Evolutionary conservation across 2,797 vertebrate genomes (phyloP), one percentile per base, ranked within the genome.

Genomic region (Sorex maritimensis): DNA sequence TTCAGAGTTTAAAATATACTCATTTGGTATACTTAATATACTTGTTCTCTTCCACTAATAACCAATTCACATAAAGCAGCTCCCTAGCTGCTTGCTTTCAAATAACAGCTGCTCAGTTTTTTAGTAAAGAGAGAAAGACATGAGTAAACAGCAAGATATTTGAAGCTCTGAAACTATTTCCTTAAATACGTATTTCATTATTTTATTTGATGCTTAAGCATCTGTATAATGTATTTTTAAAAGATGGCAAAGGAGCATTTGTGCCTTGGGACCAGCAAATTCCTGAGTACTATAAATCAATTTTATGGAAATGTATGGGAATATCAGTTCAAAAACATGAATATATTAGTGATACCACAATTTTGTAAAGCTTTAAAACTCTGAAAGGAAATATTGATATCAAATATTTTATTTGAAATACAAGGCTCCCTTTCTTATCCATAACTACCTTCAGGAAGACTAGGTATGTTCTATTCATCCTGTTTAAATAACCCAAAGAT

Each of bases 141-240:
- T 68, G 79, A 67, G 11, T 80, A 75, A 88, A 49, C 11, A n/a
- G 15, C 83, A 74, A 55, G 30, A 52, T 55, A 77, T 44, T 58
- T 81, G 69, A 12, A 41, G 6, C 26, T 82, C 21, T 41, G 28
- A 95, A 92, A 95, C 78, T 41, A 82, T 92, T 88, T 93, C 52
- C 34, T 88, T 73, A 81, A 84, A 46, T 69, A 3, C 28, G n/a
- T 77, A 15, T 63, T 74, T 81, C 84, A 55, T 74, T 38, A n/a
- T 58, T 90, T 8, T 46, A 86, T 55, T 63, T 85, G 73, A 80
- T 92, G 78, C 11, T 7, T 88, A 82, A 80, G 58, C 1, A 77
- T 7, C 52, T 17, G 14, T n/a, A 44, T 0, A n/a, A 65, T 52
- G 19, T 81, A 34, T 69, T 34, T 69, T 21, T 21, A 24, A 61